Base-by-base conservation (phyloP, 2,888 invertebrate species). In the Athetis lepigone region DNA sequence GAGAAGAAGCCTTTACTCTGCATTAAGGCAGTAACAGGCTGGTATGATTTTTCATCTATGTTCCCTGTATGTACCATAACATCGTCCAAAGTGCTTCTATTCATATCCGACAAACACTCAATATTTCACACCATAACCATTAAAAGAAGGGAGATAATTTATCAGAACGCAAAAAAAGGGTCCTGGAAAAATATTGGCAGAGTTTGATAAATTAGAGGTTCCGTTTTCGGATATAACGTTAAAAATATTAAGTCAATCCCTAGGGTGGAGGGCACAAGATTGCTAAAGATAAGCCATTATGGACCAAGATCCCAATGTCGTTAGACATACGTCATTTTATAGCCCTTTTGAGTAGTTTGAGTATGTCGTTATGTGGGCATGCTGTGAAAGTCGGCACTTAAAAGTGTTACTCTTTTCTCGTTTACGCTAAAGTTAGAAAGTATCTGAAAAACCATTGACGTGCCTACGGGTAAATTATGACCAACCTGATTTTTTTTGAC, bases 201-300 rank as follows among this genome's bases (percentile, higher is more conserved):
- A 43, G 18, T 66, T 67, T 76, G 64, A 79, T 74, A 74, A 79
- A 79, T 73, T 57, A 18, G 21, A 43, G 42, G 61, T 59, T 11
- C 40, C n/a, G n/a, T n/a, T 6, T 50, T 16, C 1, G 27, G 19
- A 42, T 45, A 29, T 51, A 68, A 57, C 61, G 67, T 42, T 47
- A 51, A 78, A 69, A 71, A 78, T 70, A 72, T 72, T 33, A 70
- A 70, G 59, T 64, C 58, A 54, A 50, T 9, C 47, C 18, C 46
- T 5, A 18, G 21, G 50, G 62, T 39, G 50, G 43, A 46, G 11
- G 42, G 9, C 33, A 43, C 58, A 60, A 47, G 51, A 78, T 63
- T 51, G 56, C 21, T 2, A 54, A 54, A 57, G 56, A 66, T 55
- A 59, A 52, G n/a, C 46, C 33, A 62, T 33, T 33, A 33, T 13